Conservation (phyloP, 2,113 vertebrate genomes). For the Toxotes jaculatrix region DNA sequence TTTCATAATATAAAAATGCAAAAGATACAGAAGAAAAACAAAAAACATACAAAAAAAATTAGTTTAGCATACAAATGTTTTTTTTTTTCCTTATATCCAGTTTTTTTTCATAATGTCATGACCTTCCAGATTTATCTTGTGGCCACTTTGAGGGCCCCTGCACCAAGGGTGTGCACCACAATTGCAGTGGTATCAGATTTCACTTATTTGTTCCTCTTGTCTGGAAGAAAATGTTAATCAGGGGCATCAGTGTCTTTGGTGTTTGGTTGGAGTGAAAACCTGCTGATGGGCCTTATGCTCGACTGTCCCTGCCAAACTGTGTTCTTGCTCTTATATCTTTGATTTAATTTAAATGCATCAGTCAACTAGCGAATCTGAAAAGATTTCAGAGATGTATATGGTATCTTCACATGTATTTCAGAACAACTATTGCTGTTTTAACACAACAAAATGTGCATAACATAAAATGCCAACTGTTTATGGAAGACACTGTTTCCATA, state of each 20-base stretch:
- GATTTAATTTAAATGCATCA: conserved; percentile 3
- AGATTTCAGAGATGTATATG: conserved; percentile 6
- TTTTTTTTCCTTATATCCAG: background rate
- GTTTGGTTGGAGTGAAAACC: conserved; percentile 38
- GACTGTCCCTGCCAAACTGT: background rate
- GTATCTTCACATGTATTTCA: background rate
- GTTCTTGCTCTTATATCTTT: conserved; percentile 13
- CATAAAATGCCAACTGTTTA: conserved; percentile 20
- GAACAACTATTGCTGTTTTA: background rate
- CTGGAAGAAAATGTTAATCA: conserved; percentile 42
- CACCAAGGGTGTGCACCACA: background rate
- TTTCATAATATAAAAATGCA: conserved; percentile 12
- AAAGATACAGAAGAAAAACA: background rate
- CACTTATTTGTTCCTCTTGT: conserved; percentile 24
- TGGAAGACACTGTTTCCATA: background rate
- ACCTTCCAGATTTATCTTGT: conserved; percentile 18
- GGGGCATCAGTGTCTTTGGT: conserved; percentile 29
- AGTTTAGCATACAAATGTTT: conserved; percentile 10
- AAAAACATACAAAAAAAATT: background rate
- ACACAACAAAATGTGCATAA: conserved; percentile 36
- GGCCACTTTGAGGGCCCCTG: background rate
- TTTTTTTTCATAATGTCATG: background rate
- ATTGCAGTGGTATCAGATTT: conserved; percentile 9
- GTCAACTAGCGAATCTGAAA: background rate
- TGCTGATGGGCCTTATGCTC: conserved; percentile 14